A percentile compares a stretch with the other conserved stretches of the same genome.
phyloP scores from a whole-genome alignment of 2,888 invertebrate genomes.

The Entomobrya proxima region DNA sequence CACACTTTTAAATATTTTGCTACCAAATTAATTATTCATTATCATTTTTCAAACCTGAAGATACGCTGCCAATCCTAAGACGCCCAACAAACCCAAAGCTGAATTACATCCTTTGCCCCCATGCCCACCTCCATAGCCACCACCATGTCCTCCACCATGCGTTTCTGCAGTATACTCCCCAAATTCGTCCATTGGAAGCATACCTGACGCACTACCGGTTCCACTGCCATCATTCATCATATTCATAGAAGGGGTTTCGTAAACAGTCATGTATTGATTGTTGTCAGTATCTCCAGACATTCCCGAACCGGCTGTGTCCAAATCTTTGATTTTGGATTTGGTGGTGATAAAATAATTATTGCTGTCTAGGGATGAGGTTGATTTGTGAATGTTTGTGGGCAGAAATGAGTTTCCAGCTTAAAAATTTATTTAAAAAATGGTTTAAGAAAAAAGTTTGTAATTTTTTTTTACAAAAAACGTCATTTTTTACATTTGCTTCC shows the following conservation, averaged over 20 bases:
- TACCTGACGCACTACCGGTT: too few species aligned
- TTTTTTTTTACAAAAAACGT: not conserved
- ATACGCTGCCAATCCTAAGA: constrained; percentile 72
- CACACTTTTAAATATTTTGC: not conserved
- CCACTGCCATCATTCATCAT: not conserved
- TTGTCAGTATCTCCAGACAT: constrained; percentile 15
- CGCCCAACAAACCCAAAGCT: constrained; percentile 72
- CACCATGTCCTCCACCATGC: not conserved
- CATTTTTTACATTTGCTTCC: constrained; percentile 60
- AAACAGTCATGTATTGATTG: constrained; percentile 32
- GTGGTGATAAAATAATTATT: constrained; percentile 53
- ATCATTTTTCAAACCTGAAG: constrained; percentile 67
- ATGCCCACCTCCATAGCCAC: constrained; percentile 3
- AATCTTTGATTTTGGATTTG: constrained; percentile 34
- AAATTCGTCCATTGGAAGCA: too few species aligned
- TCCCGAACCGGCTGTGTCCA: constrained; percentile 51
- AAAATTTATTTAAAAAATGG: not conserved
- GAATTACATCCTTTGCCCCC: constrained; percentile 71
- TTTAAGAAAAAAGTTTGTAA: not conserved
- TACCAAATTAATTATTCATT: not conserved
- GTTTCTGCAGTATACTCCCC: too few species aligned
- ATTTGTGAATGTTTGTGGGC: constrained; percentile 54
- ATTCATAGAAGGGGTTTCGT: constrained; percentile 23
- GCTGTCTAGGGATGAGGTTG: constrained; percentile 42
- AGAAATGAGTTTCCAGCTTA: constrained; percentile 57